Percentiles rank a stretch among this genome's conserved stretches.
These are phyloP conservation scores for Smutsia temminckii DNA, from an alignment of 2,797 vertebrate genomes.

Conservation along the genomic window DNA sequence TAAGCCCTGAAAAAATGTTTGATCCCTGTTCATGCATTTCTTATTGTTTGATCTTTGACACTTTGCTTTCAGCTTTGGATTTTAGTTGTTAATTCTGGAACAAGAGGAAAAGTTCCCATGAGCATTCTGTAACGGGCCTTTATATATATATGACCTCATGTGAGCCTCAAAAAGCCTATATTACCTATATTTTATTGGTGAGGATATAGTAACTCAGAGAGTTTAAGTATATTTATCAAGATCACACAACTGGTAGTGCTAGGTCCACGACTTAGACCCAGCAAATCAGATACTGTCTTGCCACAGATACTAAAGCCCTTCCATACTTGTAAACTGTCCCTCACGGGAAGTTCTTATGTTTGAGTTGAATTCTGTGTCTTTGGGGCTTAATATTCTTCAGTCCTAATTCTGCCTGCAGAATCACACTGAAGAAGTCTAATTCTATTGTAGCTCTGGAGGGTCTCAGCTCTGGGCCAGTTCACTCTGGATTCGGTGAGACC, in stretches of 20 bases:
- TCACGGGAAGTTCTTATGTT: neutral
- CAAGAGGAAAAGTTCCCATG: neutral
- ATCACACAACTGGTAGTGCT: neutral
- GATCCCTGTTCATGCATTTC: neutral
- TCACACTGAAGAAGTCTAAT: neutral
- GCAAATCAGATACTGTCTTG: neutral
- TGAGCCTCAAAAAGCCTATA: neutral
- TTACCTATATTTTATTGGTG: neutral
- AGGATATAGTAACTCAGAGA: neutral
- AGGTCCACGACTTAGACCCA: neutral
- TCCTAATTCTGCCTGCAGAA: neutral
- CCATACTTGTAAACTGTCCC: neutral
- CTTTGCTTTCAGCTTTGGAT: slow-evolving; percentile 66
- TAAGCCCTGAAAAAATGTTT: neutral
- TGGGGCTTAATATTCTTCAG: neutral
- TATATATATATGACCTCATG: neutral
- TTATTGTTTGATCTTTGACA: neutral
- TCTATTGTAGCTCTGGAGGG: too few relatives aligned
- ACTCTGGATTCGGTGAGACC: too few relatives aligned
- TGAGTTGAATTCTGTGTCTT: neutral
- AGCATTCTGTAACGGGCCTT: neutral
- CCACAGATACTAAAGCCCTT: neutral
- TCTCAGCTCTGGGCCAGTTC: too few relatives aligned
- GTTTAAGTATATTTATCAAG: neutral
- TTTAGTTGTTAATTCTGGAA: slow-evolving; percentile 68